Base-by-base conservation (phyloP, 2,797 vertebrate species). In the Hippocampus kuda region DNA sequence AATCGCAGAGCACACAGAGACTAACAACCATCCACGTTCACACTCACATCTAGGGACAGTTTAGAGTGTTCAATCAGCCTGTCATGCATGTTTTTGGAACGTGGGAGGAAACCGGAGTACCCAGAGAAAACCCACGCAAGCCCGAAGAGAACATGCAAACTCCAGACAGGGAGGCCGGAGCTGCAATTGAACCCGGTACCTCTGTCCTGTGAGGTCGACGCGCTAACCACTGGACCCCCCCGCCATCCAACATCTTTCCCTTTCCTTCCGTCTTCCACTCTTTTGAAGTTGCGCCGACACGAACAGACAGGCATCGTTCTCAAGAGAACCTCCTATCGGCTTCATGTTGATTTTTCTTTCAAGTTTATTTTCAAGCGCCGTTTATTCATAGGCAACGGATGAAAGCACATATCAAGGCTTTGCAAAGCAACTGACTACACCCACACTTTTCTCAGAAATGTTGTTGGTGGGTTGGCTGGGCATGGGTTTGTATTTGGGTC, bases 221-320 rank as follows among this genome's bases (percentile, higher is more conserved):
- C 6, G 6, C 34, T 38, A 38, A 38, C 6, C 34, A 8, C 34
- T 38, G 7, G 34, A 0, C 0, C 4, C 30, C 30, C 30, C 30
- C 30, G 65, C 70, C 44, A 77, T 74, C 75, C 60, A 61, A 48
- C 67, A 68, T 75, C 74, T 78, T 82, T 80, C 68, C 81, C 65
- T 69, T 75, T 62, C 72, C 76, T 77, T 79, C 74, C 77, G 81
- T 73, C 76, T 72, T 73, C 83, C 72, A 42, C 72, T 65, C 84
- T 83, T 88, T 86, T 89, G 87, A 93, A 93, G 92, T 91, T 79
- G 75, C 91, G 92, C 80, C 72, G 85, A 85, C 83, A 85, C 85
- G 83, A 88, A 88, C 79, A 81, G 79, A 83, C 72, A 72, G 70
- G 69, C 80, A 76, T 81, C 66, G 84, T 85, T 88, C 84, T 84